Base-by-base conservation (phyloP, 64 coral and sea anemone genomes). In the Actinia tenebrosa region DNA sequence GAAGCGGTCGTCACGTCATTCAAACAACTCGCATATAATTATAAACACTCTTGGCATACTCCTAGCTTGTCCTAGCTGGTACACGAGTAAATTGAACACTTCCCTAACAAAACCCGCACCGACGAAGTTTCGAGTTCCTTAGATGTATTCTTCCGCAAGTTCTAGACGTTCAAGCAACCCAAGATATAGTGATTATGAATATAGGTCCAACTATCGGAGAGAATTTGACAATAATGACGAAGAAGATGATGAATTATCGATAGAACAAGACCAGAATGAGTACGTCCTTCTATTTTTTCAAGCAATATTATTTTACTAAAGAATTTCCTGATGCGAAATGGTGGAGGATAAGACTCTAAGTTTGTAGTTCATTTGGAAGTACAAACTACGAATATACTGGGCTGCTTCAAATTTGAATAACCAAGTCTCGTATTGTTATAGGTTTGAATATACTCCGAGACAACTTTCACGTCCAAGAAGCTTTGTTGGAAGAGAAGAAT, bases 1-100 rank as follows among this genome's bases (percentile, higher is more conserved):
- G 79, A 81, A 81, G 44, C 79, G 79, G 53, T 53, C 15, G 17
- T 81, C 79, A 81, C 79, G 79, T 81, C 79, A 81, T 81, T 0
- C 22, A 45, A n/a, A 50, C 43, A 81, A 81, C 44, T 81, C 22
- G 79, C 45, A 81, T 81, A 16, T 50, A 22, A 50, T 81, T 81
- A 53, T 26, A 50, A 20, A 13, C 44, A 10, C 0, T 13, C 53
- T 16, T 81, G 7, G 30, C 30, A 37, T 37, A 37, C 30, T 37
- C 30, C 30, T 37, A 37, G 30, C 30, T 81, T 81, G 45, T 8
- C 44, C 16, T 45, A 53, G 22, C 50, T 45, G 3, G 17, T 19
- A 17, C 14, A n/a, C 0, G 17, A 52, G 44, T 50, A 50, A 50
- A 50, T 50, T 50, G 47, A 50, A 50, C 44, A 81, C 42, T 81